Base-by-base conservation (phyloP, 2,888 invertebrate genomes). In the Quadriops clusia region DNA sequence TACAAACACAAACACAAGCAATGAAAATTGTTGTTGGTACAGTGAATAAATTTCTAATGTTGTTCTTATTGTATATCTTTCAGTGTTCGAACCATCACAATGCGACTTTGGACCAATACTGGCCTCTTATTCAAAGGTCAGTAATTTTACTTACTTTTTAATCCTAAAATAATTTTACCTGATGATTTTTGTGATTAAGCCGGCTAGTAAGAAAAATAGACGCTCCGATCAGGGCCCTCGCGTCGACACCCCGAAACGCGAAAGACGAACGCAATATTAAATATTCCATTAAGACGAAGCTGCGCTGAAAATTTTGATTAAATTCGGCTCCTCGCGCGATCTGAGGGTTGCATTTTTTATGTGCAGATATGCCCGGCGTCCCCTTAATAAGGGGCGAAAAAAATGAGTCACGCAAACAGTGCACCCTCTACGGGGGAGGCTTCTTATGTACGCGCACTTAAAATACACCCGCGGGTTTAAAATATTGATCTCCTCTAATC, bases 61-160 rank as follows among this genome's bases (percentile, higher is more conserved):
- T 42, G 40, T 47, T 50, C 42, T 54, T 55, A 52, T 54, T 56
- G 56, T 54, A 44, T 46, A 53, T 51, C 56, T 62, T 61, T 61
- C 62, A 62, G 62, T 58, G 50, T 61, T 60, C 57, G 60, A 61
- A 52, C 53, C 62, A 46, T 51, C 61, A 46, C 61, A 61, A 55
- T 61, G 59, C 51, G 62, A 62, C 55, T 61, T 60, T 54, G 61
- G 62, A 61, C 58, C 60, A 51, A 58, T 60, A 56, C 57, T 61
- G 61, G 60, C 62, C 61, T 60, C 61, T 55, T 56, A 61, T 51
- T 53, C 58, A 54, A 61, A 62, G 62, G 62, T 62, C 62, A 62
- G 62, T 62, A 61, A 49, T 30, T 20, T 17, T 31, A 16, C 13
- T 26, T 26, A 26, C 26, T n/a, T n/a, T n/a, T n/a, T n/a, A n/a